These are phyloP conservation scores for Oncorhynchus mykiss DNA, from an alignment of 2,113 vertebrate genomes.

Conservation along the genomic window DNA sequence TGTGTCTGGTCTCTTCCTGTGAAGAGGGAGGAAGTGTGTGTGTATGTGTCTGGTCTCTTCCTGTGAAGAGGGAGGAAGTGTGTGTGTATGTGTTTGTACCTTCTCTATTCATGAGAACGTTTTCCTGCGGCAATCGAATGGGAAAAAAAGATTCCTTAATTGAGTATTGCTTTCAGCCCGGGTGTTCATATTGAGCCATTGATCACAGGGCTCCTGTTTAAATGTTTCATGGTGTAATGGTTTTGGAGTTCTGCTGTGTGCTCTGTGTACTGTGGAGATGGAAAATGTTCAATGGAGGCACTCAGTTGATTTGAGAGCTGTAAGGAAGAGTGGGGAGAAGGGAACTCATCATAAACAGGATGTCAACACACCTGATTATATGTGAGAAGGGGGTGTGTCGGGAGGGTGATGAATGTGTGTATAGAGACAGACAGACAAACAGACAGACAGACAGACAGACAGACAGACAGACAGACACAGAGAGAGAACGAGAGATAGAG, in stretches of 20 bases:
- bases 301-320: not conserved
- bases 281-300: not conserved
- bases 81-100: not conserved
- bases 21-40: not conserved
- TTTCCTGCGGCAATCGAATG: not conserved
- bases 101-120: not conserved
- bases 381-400: not conserved
- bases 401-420: not conserved
- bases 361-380: not conserved
- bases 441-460: too few relatives aligned
- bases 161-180: not conserved
- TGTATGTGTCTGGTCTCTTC: not conserved
- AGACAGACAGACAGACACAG: too few relatives aligned
- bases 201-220: not conserved
- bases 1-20: too few relatives aligned
- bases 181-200: not conserved
- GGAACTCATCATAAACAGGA: not conserved
- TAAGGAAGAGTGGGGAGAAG: slow-evolving; percentile 6
- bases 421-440: not conserved
- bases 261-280: not conserved
- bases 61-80: not conserved
- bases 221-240: slow-evolving; percentile 10
- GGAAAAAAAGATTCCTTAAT: not conserved
- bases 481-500: too few relatives aligned
- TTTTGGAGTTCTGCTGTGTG: not conserved